These are phyloP conservation scores for Rhadina sibilatrix DNA, from an alignment of 2,113 vertebrate genomes.

Conservation along the genomic window DNA sequence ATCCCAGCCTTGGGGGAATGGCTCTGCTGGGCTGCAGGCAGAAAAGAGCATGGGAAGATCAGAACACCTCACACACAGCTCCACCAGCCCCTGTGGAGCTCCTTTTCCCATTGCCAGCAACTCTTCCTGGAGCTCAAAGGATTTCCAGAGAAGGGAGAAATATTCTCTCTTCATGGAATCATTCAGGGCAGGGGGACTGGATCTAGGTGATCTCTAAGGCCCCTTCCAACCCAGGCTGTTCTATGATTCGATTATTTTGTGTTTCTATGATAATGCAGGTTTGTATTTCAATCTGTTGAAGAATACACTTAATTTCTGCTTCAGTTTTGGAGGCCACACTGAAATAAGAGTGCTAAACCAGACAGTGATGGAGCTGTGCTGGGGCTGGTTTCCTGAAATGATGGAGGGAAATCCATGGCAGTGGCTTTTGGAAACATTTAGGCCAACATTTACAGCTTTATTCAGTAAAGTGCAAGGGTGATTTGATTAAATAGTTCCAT, in stretches of 20 bases:
- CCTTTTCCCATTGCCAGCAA: not conserved
- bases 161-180: not conserved
- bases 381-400: rapidly evolving
- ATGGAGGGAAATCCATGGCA: not conserved
- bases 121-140: not conserved
- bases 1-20: not conserved
- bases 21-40: not conserved
- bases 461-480: not conserved
- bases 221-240: not conserved
- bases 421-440: not conserved
- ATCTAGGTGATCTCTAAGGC: not conserved
- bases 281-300: not conserved
- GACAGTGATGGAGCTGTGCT: not conserved
- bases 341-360: not conserved
- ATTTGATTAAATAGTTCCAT: not conserved
- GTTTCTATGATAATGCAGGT: not conserved
- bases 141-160: not conserved
- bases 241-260: not conserved
- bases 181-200: not conserved
- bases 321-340: not conserved
- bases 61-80: not conserved
- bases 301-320: not conserved
- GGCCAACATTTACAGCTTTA: not conserved
- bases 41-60: not conserved
- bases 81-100: not conserved